Conservation (phyloP, 2,113 vertebrate species). For the Lipophrys pholis region DNA sequence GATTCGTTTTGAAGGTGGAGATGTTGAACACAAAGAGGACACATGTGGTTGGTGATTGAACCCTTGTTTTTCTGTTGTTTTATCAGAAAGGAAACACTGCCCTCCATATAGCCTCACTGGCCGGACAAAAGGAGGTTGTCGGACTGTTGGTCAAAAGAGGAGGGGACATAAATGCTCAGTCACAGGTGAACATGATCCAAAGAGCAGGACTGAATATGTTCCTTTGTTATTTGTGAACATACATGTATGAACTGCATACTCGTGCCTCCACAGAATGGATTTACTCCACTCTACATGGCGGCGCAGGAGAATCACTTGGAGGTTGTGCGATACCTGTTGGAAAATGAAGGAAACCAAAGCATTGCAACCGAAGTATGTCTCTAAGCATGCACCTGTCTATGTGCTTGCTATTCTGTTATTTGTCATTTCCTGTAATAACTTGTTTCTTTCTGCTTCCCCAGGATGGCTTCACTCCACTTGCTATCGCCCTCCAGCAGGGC, state of each 20-base stretch:
- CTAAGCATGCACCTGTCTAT: background rate
- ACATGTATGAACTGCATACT: background rate
- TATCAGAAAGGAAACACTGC: slow-evolving; percentile 97
- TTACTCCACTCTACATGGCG: slow-evolving; percentile 98
- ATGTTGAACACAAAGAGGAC: background rate
- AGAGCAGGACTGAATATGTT: background rate
- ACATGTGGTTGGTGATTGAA: background rate
- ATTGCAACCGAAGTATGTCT: slow-evolving; percentile 93
- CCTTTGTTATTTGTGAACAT: background rate
- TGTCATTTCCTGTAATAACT: background rate
- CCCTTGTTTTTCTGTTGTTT: slow-evolving; percentile 2
- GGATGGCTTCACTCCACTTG: slow-evolving; percentile 97
- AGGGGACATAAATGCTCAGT: slow-evolving; percentile 94
- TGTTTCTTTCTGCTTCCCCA: slow-evolving; percentile 51
- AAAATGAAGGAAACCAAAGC: slow-evolving; percentile 98
- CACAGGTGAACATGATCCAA: slow-evolving; percentile 85
- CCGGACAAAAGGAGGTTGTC: slow-evolving; percentile 94
- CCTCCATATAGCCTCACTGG: slow-evolving; percentile 95
- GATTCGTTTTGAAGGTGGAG: background rate
- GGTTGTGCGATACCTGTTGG: slow-evolving; percentile 94
- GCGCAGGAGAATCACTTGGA: slow-evolving; percentile 98
- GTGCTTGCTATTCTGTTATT: background rate
- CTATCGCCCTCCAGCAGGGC: slow-evolving; percentile 96
- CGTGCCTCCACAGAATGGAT: slow-evolving; percentile 89
- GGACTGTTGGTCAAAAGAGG: slow-evolving; percentile 92